Evolutionary conservation across 2,888 invertebrate genomes (phyloP).

Genomic region (Saturnia japonica): DNA sequence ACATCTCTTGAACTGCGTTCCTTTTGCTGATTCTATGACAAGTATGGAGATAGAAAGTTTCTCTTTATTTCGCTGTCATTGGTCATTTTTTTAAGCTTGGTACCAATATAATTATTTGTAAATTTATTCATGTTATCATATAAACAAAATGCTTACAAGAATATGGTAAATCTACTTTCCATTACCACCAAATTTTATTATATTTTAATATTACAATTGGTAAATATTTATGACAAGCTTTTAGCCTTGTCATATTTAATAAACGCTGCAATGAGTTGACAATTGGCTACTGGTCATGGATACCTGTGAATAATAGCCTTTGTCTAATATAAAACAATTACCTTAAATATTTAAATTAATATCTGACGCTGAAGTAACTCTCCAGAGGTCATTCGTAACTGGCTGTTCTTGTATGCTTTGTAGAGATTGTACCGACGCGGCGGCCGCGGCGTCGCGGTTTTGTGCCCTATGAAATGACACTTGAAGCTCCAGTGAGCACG

Average conservation of each 20-base stretch:
- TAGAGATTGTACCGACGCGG: constrained; percentile 26
- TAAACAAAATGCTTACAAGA: no score
- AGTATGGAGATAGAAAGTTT: no score
- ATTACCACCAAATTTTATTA: no score
- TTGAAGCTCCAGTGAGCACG: constrained; percentile 77
- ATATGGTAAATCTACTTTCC: no score
- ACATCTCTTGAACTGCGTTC: no score
- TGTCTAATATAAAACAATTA: not conserved
- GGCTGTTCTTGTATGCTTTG: constrained; percentile 47
- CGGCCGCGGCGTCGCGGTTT: constrained; percentile 53
- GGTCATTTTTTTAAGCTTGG: no score
- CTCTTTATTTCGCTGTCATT: no score
- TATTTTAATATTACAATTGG: no score
- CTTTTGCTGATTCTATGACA: no score
- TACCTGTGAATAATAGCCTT: not conserved
- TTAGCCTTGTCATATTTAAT: not conserved
- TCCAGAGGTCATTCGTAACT: constrained; percentile 47
- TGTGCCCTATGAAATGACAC: constrained; percentile 79
- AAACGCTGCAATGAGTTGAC: not conserved
- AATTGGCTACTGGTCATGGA: not conserved
- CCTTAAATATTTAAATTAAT: not conserved
- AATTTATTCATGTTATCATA: no score
- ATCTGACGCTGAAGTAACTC: constrained; percentile 20
- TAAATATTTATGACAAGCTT: not conserved
- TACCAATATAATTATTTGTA: no score